Percentiles rank a stretch among this genome's conserved stretches.
Conservation (phyloP, 2,797 vertebrate species). For the Cheirogaleus major region DNA sequence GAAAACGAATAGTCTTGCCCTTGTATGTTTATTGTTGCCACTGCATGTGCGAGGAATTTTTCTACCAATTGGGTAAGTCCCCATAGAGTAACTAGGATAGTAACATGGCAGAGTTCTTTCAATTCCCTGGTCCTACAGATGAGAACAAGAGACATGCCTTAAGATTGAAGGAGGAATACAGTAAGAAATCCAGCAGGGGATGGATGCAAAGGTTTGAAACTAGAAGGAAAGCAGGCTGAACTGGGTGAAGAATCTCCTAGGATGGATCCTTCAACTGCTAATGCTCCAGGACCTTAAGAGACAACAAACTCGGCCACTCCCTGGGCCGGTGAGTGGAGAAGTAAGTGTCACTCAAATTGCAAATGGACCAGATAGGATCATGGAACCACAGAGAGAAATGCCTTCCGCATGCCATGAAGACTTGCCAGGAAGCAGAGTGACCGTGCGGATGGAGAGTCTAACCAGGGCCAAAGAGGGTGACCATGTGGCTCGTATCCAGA, state of each 20-base stretch:
- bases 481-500: background rate
- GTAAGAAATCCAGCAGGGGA: background rate
- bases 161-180: background rate
- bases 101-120: background rate
- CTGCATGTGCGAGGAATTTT: background rate
- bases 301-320: background rate
- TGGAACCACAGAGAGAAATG: background rate
- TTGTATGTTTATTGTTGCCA: background rate
- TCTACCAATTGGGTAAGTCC: background rate
- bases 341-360: background rate
- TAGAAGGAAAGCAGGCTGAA: background rate
- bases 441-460: background rate
- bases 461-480: background rate
- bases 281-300: background rate
- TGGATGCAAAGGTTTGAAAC: background rate
- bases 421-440: background rate
- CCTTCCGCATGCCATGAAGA: background rate
- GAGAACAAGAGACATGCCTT: background rate
- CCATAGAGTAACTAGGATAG: background rate
- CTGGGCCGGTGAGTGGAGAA: background rate
- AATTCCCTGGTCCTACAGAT: background rate
- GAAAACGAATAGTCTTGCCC: background rate
- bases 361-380: background rate
- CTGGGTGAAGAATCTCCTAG: background rate
- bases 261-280: background rate